Percentiles rank a stretch among this genome's conserved stretches.
Evolutionary conservation across 2,888 invertebrate genomes (phyloP).

Genomic region (Catocala fraxini): DNA sequence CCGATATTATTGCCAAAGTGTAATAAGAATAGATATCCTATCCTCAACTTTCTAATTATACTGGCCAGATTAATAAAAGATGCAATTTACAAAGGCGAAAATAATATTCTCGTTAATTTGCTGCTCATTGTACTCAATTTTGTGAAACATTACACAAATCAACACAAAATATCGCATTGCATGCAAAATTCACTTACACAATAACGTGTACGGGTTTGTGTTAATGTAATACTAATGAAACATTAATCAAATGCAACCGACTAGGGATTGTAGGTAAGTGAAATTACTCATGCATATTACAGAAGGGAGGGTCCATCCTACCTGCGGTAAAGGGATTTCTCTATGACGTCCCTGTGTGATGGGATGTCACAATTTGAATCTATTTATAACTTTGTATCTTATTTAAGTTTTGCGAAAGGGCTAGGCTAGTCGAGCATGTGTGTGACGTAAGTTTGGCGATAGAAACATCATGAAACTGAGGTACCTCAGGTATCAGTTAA

Average conservation of each 20-base stretch:
- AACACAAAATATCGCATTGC: constrained; percentile 39
- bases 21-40: no score
- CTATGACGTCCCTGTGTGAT: constrained; percentile 29
- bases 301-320: constrained; percentile 37
- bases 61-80: no score
- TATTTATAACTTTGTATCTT: constrained; percentile 2
- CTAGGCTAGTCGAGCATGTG: no score
- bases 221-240: constrained; percentile 60
- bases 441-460: no score
- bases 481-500: no score
- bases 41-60: no score
- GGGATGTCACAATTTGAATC: constrained; percentile 18
- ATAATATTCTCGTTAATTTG: no score
- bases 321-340: constrained; percentile 33
- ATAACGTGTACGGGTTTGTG: constrained; percentile 25
- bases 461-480: no score
- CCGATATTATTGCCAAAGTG: no score
- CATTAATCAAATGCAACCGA: constrained; percentile 66
- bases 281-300: constrained; percentile 70
- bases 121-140: not conserved
- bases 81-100: no score
- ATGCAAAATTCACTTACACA: constrained; percentile 29
- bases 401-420: no score
- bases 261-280: constrained; percentile 60
- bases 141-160: constrained; percentile 31